These are phyloP conservation scores for Limnodromus scolopaceus DNA, from an alignment of 2,797 vertebrate species.

Conservation along the genomic window DNA sequence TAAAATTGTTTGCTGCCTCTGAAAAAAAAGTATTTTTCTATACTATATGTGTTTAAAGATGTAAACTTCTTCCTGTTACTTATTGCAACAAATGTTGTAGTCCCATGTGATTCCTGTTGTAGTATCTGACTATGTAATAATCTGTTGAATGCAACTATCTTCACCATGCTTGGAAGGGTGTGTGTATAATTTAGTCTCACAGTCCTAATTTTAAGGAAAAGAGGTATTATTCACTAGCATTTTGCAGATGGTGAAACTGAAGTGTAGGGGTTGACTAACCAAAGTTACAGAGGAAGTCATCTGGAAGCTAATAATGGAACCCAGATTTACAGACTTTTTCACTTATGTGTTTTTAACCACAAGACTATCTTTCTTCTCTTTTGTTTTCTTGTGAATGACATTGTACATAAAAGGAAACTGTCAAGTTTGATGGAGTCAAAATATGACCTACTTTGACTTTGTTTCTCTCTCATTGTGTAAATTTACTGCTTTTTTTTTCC, in stretches of 20 bases:
- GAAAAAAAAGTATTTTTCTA: not conserved
- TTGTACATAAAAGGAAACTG: not conserved
- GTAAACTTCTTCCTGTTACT: not conserved
- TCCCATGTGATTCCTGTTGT: not conserved
- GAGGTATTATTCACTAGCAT: not conserved
- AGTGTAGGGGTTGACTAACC: not conserved
- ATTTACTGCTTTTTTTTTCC: not conserved
- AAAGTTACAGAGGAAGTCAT: not conserved
- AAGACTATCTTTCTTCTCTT: not conserved
- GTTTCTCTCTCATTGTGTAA: not conserved
- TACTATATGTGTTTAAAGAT: not conserved
- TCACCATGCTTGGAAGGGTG: not conserved
- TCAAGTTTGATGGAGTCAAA: constrained; percentile 13
- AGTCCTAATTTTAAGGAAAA: not conserved
- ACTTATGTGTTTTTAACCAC: constrained; percentile 20
- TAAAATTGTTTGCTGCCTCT: not conserved
- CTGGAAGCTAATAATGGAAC: constrained; percentile 33
- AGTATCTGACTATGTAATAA: not conserved
- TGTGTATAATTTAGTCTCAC: not conserved
- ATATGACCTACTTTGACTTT: constrained; percentile 5
- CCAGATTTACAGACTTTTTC: constrained; percentile 19
- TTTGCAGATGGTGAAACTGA: not conserved
- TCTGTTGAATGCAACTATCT: not conserved
- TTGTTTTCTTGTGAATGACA: not conserved
- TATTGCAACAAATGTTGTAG: not conserved